Base-by-base conservation (phyloP, 64 coral and sea anemone genomes). In the Stylophora pistillata region DNA sequence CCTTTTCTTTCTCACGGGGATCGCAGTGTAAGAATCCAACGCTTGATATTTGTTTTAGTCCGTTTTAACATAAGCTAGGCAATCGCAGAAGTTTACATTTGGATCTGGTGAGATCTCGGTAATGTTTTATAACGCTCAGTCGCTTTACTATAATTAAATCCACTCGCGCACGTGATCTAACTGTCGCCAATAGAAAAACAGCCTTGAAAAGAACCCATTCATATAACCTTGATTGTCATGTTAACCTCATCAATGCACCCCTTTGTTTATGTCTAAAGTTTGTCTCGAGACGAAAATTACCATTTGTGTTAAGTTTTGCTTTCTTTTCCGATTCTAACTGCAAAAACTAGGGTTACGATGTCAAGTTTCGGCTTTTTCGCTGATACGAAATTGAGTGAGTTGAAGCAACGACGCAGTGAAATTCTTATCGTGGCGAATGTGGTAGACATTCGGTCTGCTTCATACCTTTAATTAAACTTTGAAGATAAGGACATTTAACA, bases 151-250 rank as follows among this genome's bases (percentile, higher is more conserved):
- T 78, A 23, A 56, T 78, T 78, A 78, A n/a, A 57, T 78, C 53
- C 23, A 56, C n/a, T 53, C 23, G 47, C 29, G 1, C 53, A 56
- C 47, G 75, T 78, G 75, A 25, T 78, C 5, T 31, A 37, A 7
- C 20, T 28, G 53, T 68, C 5, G n/a, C 64, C 64, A 68, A 68
- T 68, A 11, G 21, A 10, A 68, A 68, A 68, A 25, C 64, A 10
- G 21, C 64, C 25, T 68, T 68, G 64, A 68, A 68, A 25, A 47
- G 30, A 76, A 53, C 74, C 74, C 74, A 76, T 53, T 78, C 32
- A 74, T 55, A 23, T 77, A 77, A 77, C 23, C 74, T 21, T 56
- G n/a, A 78, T 78, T 78, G 47, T 56, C 75, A n/a, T 9, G 20
- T 0, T 10, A 78, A 55, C 75, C 75, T 56, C n/a, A 56, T 56